phyloP scores from a whole-genome alignment of 1,140 invertebrate genomes.

The Nephila pilipes region DNA sequence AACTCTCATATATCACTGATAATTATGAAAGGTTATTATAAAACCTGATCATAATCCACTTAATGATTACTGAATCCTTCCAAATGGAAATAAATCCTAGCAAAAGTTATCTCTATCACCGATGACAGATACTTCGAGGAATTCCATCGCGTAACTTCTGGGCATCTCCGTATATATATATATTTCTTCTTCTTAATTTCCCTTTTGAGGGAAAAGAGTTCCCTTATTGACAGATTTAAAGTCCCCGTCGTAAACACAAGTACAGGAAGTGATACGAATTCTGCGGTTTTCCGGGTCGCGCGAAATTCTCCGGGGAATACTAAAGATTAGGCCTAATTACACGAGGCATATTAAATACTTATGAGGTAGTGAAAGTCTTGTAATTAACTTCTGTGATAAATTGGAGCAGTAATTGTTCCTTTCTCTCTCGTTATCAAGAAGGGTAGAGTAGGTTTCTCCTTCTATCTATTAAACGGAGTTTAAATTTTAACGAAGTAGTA shows the following conservation, averaged over 20 bases:
- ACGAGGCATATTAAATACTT: conserved; percentile 74
- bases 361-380: conserved; percentile 71
- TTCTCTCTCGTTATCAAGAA: conserved; percentile 23
- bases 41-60: neutral
- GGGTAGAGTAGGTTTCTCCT: neutral
- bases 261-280: conserved; percentile 43
- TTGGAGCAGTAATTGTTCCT: conserved; percentile 67
- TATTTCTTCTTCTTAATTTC: neutral
- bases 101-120: neutral
- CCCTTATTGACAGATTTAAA: conserved; percentile 59
- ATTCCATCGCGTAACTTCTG: neutral
- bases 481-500: neutral
- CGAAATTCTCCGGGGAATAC: conserved; percentile 38
- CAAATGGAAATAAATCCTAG: neutral
- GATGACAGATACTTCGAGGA: neutral
- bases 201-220: neutral
- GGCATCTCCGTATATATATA: neutral
- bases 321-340: conserved; percentile 73
- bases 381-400: conserved; percentile 76
- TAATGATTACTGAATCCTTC: neutral
- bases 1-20: neutral
- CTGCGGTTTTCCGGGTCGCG: conserved; percentile 55
- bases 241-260: neutral
- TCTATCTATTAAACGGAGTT: neutral
- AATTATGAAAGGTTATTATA: neutral